phyloP scores from a whole-genome alignment of 2,888 invertebrate genomes.

The Elegia similella region DNA sequence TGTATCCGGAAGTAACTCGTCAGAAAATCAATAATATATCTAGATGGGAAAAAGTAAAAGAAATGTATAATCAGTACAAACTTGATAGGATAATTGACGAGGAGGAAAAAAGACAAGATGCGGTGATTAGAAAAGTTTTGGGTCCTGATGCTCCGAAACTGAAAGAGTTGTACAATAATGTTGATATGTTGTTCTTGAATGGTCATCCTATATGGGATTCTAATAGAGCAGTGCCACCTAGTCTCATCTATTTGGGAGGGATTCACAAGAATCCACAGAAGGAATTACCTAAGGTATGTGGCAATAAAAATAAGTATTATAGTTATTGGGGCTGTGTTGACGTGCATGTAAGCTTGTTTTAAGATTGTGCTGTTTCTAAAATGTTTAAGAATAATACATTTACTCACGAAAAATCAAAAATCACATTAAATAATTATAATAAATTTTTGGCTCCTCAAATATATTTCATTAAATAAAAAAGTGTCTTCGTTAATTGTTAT shows the following conservation, averaged over 20 bases:
- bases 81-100: slow-evolving; percentile 9
- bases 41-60: slow-evolving; percentile 37
- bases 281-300: slow-evolving; percentile 54
- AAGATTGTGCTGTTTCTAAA: too few relatives aligned
- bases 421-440: too few relatives aligned
- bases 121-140: slow-evolving; percentile 31
- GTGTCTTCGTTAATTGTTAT: too few relatives aligned
- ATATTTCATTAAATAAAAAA: too few relatives aligned
- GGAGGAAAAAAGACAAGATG: slow-evolving; percentile 25
- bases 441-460: too few relatives aligned
- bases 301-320: too few relatives aligned
- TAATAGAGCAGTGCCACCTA: slow-evolving; percentile 58
- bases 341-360: too few relatives aligned
- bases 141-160: slow-evolving; percentile 36
- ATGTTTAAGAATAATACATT: too few relatives aligned
- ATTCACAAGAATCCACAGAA: slow-evolving; percentile 53
- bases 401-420: too few relatives aligned
- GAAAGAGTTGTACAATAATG: slow-evolving; percentile 35
- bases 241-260: slow-evolving; percentile 60
- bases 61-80: slow-evolving; percentile 31
- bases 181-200: slow-evolving; percentile 63
- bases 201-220: slow-evolving; percentile 52
- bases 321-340: too few relatives aligned
- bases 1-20: slow-evolving; percentile 11
- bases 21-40: slow-evolving; percentile 39